Evolutionary conservation across 2,113 vertebrate species (phyloP).

Genomic region (Equus quagga): DNA sequence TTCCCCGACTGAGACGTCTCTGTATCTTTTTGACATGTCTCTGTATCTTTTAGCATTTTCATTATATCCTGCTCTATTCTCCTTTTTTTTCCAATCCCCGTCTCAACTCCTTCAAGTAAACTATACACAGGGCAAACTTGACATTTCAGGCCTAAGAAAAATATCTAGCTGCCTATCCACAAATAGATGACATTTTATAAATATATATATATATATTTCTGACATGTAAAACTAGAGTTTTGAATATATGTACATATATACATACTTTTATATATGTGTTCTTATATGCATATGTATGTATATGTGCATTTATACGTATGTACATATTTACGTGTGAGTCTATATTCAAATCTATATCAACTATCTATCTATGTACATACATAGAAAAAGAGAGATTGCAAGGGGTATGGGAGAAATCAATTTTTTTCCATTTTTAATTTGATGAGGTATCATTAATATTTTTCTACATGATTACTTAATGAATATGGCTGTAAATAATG

Average conservation of each 20-base stretch:
- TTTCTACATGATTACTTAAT: not conserved
- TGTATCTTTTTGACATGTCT: constrained; percentile 68
- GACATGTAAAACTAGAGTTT: not conserved
- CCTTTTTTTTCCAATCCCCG: not conserved
- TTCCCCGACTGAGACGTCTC: constrained; percentile 71
- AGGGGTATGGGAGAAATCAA: not conserved
- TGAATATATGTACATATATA: not conserved
- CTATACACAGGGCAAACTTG: not conserved
- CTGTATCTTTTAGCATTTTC: constrained; percentile 65
- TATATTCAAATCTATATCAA: not conserved
- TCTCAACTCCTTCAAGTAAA: not conserved
- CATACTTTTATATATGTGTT: not conserved
- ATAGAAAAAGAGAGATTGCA: not conserved
- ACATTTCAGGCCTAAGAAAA: constrained; percentile 38
- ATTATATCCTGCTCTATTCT: not conserved
- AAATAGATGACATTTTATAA: not conserved
- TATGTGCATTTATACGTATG: too few relatives aligned
- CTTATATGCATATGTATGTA: not conserved
- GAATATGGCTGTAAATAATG: not conserved
- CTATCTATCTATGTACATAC: too few relatives aligned
- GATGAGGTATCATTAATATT: not conserved
- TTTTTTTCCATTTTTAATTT: not conserved
- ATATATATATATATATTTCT: not conserved
- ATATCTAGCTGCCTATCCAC: not conserved
- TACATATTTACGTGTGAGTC: not conserved